Conservation (phyloP, 1,140 invertebrate genomes). For the Steinernema khuongi region DNA sequence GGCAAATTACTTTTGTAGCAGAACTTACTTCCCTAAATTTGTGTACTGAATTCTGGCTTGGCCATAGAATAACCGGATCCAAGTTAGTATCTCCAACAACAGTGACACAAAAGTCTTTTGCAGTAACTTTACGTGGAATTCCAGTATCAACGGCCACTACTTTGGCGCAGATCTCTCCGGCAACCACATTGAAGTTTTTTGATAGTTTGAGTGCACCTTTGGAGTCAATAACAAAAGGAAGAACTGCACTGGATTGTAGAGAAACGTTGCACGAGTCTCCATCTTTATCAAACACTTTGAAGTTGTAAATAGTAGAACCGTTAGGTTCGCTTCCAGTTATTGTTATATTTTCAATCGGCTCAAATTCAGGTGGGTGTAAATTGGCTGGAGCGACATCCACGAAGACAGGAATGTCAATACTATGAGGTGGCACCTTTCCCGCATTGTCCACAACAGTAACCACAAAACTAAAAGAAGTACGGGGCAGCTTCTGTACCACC, state of each 20-base stretch:
- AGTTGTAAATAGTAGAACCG: background rate
- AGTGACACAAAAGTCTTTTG: conserved; percentile 26
- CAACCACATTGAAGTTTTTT: background rate
- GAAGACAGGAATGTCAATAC: conserved; percentile 7
- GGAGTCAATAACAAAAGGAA: background rate
- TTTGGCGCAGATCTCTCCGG: background rate
- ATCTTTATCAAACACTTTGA: background rate
- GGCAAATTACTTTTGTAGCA: background rate
- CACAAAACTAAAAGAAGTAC: conserved; percentile 10
- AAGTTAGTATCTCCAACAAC: conserved; percentile 12
- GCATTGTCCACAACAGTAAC: too few species aligned
- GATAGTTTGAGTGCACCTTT: background rate
- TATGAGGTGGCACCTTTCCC: conserved; percentile 10
- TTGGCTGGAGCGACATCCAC: conserved; percentile 20
- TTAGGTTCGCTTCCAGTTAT: background rate
- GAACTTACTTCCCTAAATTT: conserved; percentile 25
- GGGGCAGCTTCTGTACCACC: background rate
- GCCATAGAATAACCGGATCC: conserved; percentile 10
- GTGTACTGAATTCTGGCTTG: conserved; percentile 32
- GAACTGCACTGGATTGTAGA: background rate
- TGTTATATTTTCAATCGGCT: conserved; percentile 23
- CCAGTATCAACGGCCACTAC: conserved; percentile 24
- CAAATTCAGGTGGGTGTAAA: conserved; percentile 19
- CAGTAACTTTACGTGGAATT: background rate
- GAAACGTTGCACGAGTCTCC: background rate